phyloP scores from a whole-genome alignment of 2,113 vertebrate species.

The Chaetodon trifascialis region DNA sequence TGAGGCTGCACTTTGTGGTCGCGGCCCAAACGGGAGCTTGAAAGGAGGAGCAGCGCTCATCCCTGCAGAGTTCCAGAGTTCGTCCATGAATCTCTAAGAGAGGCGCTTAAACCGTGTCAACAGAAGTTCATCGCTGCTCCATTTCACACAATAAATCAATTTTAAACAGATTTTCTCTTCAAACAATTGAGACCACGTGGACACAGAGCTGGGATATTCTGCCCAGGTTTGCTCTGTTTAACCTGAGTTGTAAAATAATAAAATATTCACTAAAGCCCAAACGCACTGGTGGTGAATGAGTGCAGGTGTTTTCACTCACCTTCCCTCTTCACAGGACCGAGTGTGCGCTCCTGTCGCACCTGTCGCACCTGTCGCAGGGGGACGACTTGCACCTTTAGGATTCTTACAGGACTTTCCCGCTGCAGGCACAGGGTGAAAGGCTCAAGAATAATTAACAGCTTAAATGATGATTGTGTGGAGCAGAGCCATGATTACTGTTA shows the following conservation, averaged over 20 bases:
- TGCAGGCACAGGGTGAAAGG: background rate
- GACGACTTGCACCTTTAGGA: background rate
- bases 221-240: background rate
- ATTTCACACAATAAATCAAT: background rate
- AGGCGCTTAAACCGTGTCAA: background rate
- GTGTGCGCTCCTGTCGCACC: background rate
- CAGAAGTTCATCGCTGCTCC: background rate
- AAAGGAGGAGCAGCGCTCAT: background rate
- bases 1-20: background rate
- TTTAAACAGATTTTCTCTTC: background rate
- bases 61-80: background rate
- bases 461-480: too few relatives aligned
- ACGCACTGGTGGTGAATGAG: background rate
- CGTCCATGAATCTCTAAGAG: background rate
- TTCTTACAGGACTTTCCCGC: background rate
- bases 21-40: too few relatives aligned
- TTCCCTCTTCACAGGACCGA: background rate
- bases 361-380: background rate
- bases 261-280: background rate
- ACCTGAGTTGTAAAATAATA: background rate
- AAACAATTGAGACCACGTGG: background rate
- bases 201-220: background rate
- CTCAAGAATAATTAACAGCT: too few relatives aligned
- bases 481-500: background rate
- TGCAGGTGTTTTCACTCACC: background rate